Base-by-base conservation (phyloP, 2,797 vertebrate species). In the Xerus rutilus region DNA sequence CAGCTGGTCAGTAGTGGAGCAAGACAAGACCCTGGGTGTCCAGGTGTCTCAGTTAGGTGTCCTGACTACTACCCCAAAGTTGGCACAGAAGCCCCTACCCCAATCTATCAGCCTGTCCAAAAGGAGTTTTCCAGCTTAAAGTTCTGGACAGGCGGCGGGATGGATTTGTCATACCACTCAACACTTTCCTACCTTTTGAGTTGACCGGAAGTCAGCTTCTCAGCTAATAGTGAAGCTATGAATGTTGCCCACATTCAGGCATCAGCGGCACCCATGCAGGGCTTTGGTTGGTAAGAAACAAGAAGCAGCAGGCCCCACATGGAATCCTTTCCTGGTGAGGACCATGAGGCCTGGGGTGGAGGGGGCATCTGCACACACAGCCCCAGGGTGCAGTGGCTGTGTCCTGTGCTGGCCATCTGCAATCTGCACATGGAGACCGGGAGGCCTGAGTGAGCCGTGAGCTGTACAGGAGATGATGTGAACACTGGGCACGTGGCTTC, bases 381-480 rank as follows among this genome's bases (percentile, higher is more conserved):
- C 39, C 35, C n/a, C 64, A 25, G 52, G 88, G n/a, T 43, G 7
- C 20, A 15, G 59, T 74, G 45, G 30, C 64, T 77, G 69, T 3
- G 3, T 69, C 59, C 62, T 12, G 21, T 20, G 8, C 0, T 0
- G 8, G 28, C 25, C 70, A 7, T 23, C 86, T 92, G 57, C 1
- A 8, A 52, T 14, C 57, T 64, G 83, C 35, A 17, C 28, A 83
- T 69, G 4, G 39, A 35, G 70, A 23, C 32, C 30, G 0, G 1
- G 62, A 17, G n/a, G 30, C 4, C 70, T 5, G 7, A 8, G n/a
- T 2, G n/a, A 23, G 32, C 57, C 5, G 14, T 0, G 11, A 45
- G 30, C 47, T 7, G 6, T 0, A 0, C 15, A 11, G 3, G 32
- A 2, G 32, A 1, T 0, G 7, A 7, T 2, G 1, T 67, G 49